These are phyloP conservation scores for Apamea sordens DNA, from an alignment of 2,888 invertebrate genomes.

Conservation along the genomic window DNA sequence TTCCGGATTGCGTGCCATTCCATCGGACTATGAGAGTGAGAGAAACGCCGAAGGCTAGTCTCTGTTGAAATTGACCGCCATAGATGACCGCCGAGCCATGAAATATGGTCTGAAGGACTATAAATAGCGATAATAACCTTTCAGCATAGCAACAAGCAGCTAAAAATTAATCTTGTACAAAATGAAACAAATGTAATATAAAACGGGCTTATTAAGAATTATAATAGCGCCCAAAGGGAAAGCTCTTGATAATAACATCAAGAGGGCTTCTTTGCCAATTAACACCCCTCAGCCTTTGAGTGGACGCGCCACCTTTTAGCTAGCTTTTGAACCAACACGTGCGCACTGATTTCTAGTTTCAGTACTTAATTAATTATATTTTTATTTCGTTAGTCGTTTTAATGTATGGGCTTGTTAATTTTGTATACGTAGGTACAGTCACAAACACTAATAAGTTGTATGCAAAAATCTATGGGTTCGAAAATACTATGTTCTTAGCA, in stretches of 20 bases:
- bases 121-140: background rate
- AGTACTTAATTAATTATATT: constrained; percentile 1
- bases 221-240: constrained; percentile 53
- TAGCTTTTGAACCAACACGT: constrained; percentile 40
- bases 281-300: constrained; percentile 70
- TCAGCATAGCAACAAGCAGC: background rate
- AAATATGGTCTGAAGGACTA: background rate
- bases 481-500: no score
- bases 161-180: constrained; percentile 52
- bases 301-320: constrained; percentile 47
- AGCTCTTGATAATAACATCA: constrained; percentile 75
- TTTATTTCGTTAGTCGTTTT: constrained; percentile 15
- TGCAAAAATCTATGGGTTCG: no score
- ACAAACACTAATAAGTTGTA: no score
- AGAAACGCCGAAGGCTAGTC: no score
- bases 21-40: no score
- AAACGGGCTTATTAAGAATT: constrained; percentile 62
- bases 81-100: no score
- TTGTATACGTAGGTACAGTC: background rate
- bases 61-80: no score
- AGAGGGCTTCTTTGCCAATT: constrained; percentile 71
- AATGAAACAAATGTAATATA: constrained; percentile 62
- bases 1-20: no score
- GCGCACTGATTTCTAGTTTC: constrained; percentile 37
- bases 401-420: no score